A percentile compares a stretch with the other conserved stretches of the same genome.
Conservation (phyloP, 2,888 invertebrate genomes). For the Melitaea athalia region DNA sequence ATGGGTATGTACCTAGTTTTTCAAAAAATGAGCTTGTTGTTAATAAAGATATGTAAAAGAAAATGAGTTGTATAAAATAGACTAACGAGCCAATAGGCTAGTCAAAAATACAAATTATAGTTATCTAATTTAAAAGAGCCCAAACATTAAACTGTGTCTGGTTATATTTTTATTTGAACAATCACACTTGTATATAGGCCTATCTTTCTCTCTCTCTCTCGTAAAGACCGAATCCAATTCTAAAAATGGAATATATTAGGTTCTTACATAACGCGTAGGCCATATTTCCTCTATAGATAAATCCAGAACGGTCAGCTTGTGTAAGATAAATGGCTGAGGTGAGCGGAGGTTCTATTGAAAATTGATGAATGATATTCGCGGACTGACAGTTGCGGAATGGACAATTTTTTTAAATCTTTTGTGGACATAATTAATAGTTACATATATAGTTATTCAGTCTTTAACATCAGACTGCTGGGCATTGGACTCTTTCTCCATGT, state of each 20-base stretch:
- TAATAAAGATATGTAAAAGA: too few relatives aligned
- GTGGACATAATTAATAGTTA: too few relatives aligned
- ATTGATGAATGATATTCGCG: conserved; percentile 29
- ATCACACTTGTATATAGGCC: not conserved
- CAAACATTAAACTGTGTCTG: too few relatives aligned
- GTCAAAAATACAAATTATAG: too few relatives aligned
- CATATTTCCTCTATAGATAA: conserved; percentile 10
- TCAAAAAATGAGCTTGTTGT: too few relatives aligned
- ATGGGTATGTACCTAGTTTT: too few relatives aligned
- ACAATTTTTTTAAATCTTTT: not conserved
- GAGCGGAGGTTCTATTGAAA: conserved; percentile 27
- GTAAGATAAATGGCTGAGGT: conserved; percentile 12
- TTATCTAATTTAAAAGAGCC: too few relatives aligned
- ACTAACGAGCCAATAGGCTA: too few relatives aligned
- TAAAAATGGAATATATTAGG: not conserved
- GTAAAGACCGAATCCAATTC: not conserved
- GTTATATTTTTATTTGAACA: not conserved
- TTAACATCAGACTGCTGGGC: too few relatives aligned
- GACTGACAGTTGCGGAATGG: conserved; percentile 25
- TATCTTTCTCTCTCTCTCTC: not conserved
- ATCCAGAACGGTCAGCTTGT: conserved; percentile 1
- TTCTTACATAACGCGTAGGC: not conserved
- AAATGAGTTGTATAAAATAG: too few relatives aligned
- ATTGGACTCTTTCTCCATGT: too few relatives aligned
- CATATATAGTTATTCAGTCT: too few relatives aligned